phyloP scores from a whole-genome alignment of 2,113 vertebrate species.

The Speoplatyrhinus poulsoni region DNA sequence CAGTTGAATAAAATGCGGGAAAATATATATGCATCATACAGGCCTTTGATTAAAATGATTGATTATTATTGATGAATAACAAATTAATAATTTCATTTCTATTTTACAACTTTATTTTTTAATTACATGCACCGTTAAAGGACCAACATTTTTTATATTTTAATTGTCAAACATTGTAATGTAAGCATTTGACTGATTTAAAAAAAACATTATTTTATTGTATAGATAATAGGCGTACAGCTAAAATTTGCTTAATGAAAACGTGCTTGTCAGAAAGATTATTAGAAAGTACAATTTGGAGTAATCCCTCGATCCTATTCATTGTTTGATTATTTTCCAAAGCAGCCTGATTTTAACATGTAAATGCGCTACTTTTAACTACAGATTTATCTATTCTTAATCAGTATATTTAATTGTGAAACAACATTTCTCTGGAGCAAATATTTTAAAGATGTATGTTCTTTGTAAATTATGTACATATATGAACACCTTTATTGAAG shows the following conservation, averaged over 20 bases:
- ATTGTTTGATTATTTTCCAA: constrained; percentile 28
- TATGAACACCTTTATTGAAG: constrained; percentile 61
- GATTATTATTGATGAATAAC: neutral
- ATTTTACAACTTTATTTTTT: no score
- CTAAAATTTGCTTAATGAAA: neutral
- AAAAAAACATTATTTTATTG: constrained; percentile 14
- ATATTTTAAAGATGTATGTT: constrained; percentile 42
- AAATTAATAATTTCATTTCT: constrained; percentile 4
- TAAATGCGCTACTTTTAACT: constrained; percentile 36
- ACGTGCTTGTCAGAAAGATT: neutral
- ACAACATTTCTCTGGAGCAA: constrained; percentile 31
- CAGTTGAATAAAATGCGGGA: constrained; percentile 8
- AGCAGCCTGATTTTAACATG: constrained; percentile 24
- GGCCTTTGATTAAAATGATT: constrained; percentile 15
- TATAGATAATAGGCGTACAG: neutral
- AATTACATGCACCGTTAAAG: constrained; percentile 7
- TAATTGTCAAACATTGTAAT: constrained; percentile 26
- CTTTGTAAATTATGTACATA: constrained; percentile 76
- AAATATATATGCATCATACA: constrained; percentile 19
- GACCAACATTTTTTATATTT: neutral
- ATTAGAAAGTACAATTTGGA: neutral
- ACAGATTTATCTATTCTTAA: constrained; percentile 28
- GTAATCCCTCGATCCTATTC: constrained; percentile 9
- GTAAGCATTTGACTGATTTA: constrained; percentile 53
- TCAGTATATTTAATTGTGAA: constrained; percentile 30